Evolutionary conservation across 1,140 invertebrate species (phyloP).

Genomic region (Delia radicum): DNA sequence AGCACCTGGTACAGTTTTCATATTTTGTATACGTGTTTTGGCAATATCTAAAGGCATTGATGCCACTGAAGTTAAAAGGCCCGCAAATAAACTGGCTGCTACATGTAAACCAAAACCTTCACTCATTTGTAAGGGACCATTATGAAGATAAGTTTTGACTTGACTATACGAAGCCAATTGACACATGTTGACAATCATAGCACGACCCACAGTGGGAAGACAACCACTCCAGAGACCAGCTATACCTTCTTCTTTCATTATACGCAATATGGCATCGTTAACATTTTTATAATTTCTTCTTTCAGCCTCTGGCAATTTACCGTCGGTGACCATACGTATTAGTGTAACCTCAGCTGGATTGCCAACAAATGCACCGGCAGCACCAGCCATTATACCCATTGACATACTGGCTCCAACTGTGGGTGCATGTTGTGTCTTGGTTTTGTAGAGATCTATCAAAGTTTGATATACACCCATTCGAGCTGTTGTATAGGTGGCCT

Average conservation of each 20-base stretch:
- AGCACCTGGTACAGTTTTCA: conserved; percentile 80
- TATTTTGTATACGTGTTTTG: conserved; percentile 98
- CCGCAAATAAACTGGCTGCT: conserved; percentile 94
- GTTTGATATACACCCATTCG: conserved; percentile 93
- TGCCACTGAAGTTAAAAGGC: conserved; percentile 91
- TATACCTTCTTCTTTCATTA: conserved; percentile 88
- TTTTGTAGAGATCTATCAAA: conserved; percentile 79
- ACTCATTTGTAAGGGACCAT: conserved; percentile 67
- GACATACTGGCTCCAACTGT: conserved; percentile 52
- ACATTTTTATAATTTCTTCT: conserved; percentile 93
- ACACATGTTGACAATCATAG: conserved; percentile 97
- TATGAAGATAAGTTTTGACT: conserved; percentile 57
- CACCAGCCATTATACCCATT: conserved; percentile 83
- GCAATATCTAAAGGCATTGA: conserved; percentile 99
- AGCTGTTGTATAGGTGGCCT: conserved; percentile 97
- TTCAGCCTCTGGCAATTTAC: conserved; percentile 80
- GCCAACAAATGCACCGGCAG: conserved; percentile 84
- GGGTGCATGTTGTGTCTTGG: conserved; percentile 32
- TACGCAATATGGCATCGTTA: conserved; percentile 84
- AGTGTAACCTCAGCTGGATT: conserved; percentile 93
- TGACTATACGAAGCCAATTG: conserved; percentile 97
- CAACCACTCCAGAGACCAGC: conserved; percentile 87
- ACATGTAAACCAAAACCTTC: conserved; percentile 93
- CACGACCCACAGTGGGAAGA: conserved; percentile 72
- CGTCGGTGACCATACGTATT: conserved; percentile 96